Conservation (phyloP, 2,113 vertebrate genomes). For the Calyptomena viridis region DNA sequence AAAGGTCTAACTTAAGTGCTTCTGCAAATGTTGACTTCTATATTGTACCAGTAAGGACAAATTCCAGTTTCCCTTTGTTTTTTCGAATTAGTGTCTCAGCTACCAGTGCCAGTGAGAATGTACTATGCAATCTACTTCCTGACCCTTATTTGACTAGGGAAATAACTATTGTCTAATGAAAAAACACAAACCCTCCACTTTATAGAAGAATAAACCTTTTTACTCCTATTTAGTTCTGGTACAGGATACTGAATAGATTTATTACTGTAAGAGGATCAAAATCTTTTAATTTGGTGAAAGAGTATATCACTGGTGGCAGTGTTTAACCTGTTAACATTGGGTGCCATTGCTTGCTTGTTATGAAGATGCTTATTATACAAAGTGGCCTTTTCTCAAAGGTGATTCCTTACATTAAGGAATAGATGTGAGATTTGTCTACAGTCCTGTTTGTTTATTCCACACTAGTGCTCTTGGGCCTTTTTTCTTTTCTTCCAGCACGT, state of each 20-base stretch:
- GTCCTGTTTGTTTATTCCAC: not conserved
- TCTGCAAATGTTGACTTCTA: not conserved
- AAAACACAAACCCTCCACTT: not conserved
- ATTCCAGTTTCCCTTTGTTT: not conserved
- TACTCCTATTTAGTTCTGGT: not conserved
- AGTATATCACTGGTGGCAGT: not conserved
- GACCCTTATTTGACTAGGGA: not conserved
- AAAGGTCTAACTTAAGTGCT: not conserved
- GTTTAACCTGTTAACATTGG: not conserved
- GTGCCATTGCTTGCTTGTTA: not conserved
- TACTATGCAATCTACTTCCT: not conserved
- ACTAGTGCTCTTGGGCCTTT: not conserved
- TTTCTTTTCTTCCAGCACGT: not conserved
- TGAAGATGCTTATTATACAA: not conserved
- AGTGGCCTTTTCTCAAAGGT: not conserved
- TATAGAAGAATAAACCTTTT: not conserved
- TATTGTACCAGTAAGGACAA: not conserved
- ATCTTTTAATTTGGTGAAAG: not conserved
- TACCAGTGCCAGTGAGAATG: fast-evolving
- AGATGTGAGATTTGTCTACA: not conserved
- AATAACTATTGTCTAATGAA: not conserved
- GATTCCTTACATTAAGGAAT: not conserved
- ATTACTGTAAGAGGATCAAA: not conserved
- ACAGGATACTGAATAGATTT: not conserved
- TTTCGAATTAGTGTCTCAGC: not conserved